Percentiles rank a stretch among this genome's conserved stretches.
phyloP scores from a whole-genome alignment of 2,797 vertebrate genomes.

The Acipenser transmontanus region DNA sequence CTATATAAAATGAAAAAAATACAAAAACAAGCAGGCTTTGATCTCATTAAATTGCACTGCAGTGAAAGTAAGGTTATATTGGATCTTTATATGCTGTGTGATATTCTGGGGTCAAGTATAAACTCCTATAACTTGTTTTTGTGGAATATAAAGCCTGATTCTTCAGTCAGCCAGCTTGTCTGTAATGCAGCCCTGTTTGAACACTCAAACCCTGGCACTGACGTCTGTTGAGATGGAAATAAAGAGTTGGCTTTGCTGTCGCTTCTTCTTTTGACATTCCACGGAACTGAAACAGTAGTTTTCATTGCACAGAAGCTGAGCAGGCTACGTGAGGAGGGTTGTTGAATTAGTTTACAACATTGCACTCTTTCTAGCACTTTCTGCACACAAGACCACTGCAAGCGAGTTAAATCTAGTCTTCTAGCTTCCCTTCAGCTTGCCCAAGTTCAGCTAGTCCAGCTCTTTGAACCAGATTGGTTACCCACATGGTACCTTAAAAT shows the following conservation, averaged over 20 bases:
- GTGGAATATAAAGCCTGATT: not conserved
- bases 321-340: not conserved
- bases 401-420: not conserved
- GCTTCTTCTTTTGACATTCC: not conserved
- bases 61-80: no score
- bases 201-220: not conserved
- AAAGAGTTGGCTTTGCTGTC: conserved; percentile 11
- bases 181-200: not conserved
- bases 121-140: not conserved
- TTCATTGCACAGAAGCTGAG: not conserved
- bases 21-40: no score
- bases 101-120: no score
- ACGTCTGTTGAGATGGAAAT: conserved; percentile 18
- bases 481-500: no score
- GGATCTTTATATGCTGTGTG: no score
- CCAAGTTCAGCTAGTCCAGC: no score
- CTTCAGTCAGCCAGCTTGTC: not conserved
- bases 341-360: not conserved
- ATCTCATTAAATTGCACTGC: no score
- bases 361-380: conserved; percentile 2
- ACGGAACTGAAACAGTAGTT: not conserved
- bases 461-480: no score
- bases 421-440: no score
- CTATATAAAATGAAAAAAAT: no score
- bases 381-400: conserved; percentile 7